These are phyloP conservation scores for Phymanthus crucifer DNA, from an alignment of 92 coral and sea anemone genomes.

Conservation along the genomic window DNA sequence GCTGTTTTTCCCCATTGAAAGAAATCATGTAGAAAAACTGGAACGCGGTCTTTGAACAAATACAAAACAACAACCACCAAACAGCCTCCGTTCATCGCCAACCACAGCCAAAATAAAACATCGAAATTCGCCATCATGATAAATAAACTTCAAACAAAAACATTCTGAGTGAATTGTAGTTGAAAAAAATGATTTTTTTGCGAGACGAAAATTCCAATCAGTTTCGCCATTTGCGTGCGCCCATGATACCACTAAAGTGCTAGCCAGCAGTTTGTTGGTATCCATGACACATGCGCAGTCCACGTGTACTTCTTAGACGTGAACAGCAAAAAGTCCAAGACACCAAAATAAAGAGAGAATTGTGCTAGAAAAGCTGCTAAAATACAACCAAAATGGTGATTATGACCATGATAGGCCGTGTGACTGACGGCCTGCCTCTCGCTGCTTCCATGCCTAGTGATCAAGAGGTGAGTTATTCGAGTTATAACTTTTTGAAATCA, in stretches of 20 bases:
- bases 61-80: slow-evolving; percentile 50
- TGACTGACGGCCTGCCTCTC: slow-evolving; percentile 90
- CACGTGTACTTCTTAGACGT: slow-evolving; percentile 75
- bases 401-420: slow-evolving; percentile 99
- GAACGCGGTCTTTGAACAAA: slow-evolving; percentile 43
- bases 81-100: slow-evolving; percentile 53
- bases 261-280: slow-evolving; percentile 33
- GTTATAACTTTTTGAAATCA: background rate
- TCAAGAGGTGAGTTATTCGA: slow-evolving; percentile 78
- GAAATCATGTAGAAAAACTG: slow-evolving; percentile 64
- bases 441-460: slow-evolving; percentile 98
- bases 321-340: slow-evolving; percentile 42
- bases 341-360: slow-evolving; percentile 18
- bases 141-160: background rate
- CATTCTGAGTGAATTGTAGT: background rate
- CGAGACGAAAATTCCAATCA: background rate
- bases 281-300: slow-evolving; percentile 90
- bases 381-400: slow-evolving; percentile 73
- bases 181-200: background rate
- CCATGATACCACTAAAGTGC: slow-evolving; percentile 14
- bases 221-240: slow-evolving; percentile 16
- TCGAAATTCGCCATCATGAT: slow-evolving; percentile 45
- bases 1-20: slow-evolving; percentile 86
- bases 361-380: background rate
- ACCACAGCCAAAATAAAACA: slow-evolving; percentile 56